These are phyloP conservation scores for Mionectes macconnelli DNA, from an alignment of 2,113 vertebrate genomes.

Conservation along the genomic window DNA sequence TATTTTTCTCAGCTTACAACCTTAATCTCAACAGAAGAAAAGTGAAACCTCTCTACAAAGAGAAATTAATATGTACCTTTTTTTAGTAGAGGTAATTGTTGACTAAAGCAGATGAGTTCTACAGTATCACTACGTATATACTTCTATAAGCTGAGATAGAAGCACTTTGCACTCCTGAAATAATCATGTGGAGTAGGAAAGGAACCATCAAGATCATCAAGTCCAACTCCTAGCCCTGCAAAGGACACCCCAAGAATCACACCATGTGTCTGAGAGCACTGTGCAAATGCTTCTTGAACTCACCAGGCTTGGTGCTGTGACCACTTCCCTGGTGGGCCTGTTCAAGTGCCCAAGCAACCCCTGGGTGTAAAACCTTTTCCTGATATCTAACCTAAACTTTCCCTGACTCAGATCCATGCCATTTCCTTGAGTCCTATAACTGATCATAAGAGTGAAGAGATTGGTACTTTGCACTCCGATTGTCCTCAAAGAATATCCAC, in stretches of 20 bases:
- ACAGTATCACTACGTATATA: neutral
- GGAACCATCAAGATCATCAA: neutral
- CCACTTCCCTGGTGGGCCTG: fast-evolving
- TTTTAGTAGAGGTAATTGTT: neutral
- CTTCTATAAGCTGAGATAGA: neutral
- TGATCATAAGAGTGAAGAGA: neutral
- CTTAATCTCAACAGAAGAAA: neutral
- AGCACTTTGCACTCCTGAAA: neutral
- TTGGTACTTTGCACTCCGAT: neutral
- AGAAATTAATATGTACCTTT: neutral
- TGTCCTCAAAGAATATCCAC: fast-evolving
- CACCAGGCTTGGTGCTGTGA: neutral
- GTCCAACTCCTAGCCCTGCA: neutral
- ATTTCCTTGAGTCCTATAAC: neutral
- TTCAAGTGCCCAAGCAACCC: neutral
- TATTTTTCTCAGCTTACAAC: neutral
- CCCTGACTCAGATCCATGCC: neutral
- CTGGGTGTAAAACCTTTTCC: neutral
- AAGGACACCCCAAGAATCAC: neutral
- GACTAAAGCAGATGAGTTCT: neutral
- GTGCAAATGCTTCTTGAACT: neutral
- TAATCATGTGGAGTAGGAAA: neutral
- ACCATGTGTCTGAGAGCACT: too few species aligned
- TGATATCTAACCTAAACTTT: neutral
- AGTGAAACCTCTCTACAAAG: neutral